Percentiles rank a stretch among this genome's conserved stretches.
phyloP scores from a whole-genome alignment of 2,888 invertebrate species.

The Apomyelois bistriatella region DNA sequence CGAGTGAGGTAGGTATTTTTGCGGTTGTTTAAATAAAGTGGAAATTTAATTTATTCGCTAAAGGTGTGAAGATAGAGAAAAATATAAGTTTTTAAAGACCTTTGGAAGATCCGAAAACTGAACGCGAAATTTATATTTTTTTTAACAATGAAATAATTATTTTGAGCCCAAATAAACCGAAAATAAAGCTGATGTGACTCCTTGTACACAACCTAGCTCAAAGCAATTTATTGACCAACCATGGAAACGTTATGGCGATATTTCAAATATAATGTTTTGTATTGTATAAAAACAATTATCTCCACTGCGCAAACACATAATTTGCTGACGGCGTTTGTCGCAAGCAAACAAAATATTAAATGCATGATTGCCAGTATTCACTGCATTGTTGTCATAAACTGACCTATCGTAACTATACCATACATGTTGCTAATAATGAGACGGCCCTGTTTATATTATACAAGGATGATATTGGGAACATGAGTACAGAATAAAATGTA shows the following conservation, averaged over 20 bases:
- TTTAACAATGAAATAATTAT: too few relatives aligned
- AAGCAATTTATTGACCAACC: neutral
- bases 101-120: too few relatives aligned
- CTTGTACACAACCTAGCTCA: too few relatives aligned
- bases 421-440: neutral
- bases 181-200: neutral
- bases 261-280: neutral
- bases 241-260: neutral
- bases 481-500: too few relatives aligned
- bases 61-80: too few relatives aligned
- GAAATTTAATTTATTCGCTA: too few relatives aligned
- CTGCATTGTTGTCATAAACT: conserved; percentile 3
- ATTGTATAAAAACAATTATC: neutral
- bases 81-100: too few relatives aligned
- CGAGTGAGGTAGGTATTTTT: neutral
- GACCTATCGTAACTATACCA: neutral
- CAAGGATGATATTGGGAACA: too few relatives aligned
- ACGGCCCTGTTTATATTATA: neutral
- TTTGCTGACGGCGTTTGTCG: neutral
- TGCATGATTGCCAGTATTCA: conserved; percentile 4
- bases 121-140: too few relatives aligned
- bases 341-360: conserved; percentile 7
- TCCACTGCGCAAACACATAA: conserved; percentile 1
- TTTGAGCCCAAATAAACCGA: too few relatives aligned
- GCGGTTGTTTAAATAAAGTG: neutral